phyloP scores from a whole-genome alignment of 35 echinoderm and acorn worm species.

The Hemicentrotus pulcherrimus region DNA sequence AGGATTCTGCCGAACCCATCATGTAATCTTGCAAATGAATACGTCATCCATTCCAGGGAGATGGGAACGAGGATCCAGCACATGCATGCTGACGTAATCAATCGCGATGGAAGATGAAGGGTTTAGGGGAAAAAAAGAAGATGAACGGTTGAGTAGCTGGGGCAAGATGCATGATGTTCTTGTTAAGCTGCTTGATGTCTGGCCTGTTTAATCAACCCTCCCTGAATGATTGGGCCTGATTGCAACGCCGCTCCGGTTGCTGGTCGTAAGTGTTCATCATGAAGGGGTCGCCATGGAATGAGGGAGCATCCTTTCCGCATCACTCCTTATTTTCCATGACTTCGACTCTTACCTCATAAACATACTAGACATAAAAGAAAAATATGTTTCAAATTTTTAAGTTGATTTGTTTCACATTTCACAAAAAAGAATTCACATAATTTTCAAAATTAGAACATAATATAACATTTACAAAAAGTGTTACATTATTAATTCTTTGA shows the following conservation, averaged over 20 bases:
- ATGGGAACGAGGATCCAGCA: neutral
- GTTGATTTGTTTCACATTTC: too few relatives aligned
- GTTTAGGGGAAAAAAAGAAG: neutral
- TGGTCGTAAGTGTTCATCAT: neutral
- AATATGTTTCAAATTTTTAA: too few relatives aligned
- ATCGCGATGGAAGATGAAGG: neutral
- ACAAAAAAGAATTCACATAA: too few relatives aligned
- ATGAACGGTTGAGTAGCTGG: neutral
- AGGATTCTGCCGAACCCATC: neutral
- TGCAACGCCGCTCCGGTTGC: neutral
- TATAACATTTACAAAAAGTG: too few relatives aligned
- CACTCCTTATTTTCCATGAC: too few relatives aligned
- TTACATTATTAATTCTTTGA: too few relatives aligned
- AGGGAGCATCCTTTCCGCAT: neutral
- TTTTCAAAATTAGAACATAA: too few relatives aligned
- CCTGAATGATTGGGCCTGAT: neutral
- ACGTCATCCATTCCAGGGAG: neutral
- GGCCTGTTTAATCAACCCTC: neutral
- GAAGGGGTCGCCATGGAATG: neutral
- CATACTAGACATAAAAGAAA: too few relatives aligned
- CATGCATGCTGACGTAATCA: neutral
- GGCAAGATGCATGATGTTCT: conserved; percentile 1
- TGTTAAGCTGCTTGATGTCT: neutral
- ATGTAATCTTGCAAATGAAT: neutral
- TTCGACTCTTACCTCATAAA: too few relatives aligned